A percentile compares a stretch with the other conserved stretches of the same genome.
Evolutionary conservation across 2,113 vertebrate species (phyloP).

Genomic region (Ictalurus punctatus): DNA sequence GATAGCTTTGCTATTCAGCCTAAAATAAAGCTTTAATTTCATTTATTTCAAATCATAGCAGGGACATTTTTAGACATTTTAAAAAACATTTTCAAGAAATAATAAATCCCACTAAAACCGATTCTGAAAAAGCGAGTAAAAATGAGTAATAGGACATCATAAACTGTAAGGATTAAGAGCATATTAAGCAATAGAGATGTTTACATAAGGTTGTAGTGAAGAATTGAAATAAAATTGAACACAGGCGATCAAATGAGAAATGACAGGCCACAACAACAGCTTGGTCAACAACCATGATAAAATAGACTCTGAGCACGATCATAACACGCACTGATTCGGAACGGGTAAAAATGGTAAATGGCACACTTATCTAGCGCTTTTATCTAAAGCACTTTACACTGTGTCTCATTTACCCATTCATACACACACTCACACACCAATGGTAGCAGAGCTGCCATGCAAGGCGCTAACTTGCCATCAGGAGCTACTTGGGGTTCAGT

Average conservation of each 20-base stretch:
- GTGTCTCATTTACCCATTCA: no score
- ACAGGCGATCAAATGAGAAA: neutral
- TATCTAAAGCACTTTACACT: no score
- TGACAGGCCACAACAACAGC: neutral
- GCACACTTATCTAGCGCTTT: no score
- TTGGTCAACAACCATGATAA: neutral
- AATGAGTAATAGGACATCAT: neutral
- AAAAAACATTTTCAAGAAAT: no score
- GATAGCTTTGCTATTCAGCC: neutral
- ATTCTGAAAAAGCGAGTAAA: neutral
- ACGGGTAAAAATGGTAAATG: neutral
- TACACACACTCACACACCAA: no score
- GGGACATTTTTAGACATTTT: neutral
- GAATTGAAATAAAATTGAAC: neutral
- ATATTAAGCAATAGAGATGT: neutral
- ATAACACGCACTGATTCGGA: neutral
- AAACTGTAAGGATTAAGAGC: neutral
- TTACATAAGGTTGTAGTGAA: neutral
- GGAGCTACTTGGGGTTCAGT: no score
- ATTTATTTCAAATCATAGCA: neutral
- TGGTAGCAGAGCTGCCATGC: no score
- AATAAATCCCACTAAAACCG: no score
- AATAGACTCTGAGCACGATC: no score
- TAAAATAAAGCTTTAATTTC: neutral
- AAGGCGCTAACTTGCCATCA: no score